Evolutionary conservation across 1,140 invertebrate species (phyloP).

Genomic region (Meteorus sp.): DNA sequence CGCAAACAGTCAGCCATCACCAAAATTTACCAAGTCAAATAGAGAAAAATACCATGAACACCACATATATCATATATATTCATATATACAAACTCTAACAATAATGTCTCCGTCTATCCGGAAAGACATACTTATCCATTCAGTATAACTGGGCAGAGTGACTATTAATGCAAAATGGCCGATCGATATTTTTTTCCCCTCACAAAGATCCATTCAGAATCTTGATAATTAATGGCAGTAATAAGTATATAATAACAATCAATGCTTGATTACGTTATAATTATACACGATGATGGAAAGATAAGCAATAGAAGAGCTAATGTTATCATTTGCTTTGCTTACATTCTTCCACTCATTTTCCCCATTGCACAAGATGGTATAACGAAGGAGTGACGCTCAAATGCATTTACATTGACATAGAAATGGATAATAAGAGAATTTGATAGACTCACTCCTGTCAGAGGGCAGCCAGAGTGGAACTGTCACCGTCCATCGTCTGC

Average conservation of each 20-base stretch:
- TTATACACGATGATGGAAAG: conserved; percentile 24
- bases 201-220: conserved; percentile 15
- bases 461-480: conserved; percentile 56
- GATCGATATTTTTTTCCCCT: too few species aligned
- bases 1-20: conserved; percentile 16
- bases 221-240: conserved; percentile 47
- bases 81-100: too few species aligned
- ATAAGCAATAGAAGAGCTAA: conserved; percentile 19
- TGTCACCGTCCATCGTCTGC: conserved; percentile 58
- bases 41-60: too few species aligned
- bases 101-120: too few species aligned
- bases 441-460: conserved; percentile 56
- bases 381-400: too few species aligned
- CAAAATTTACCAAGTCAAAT: neutral
- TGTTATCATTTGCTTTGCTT: conserved; percentile 16
- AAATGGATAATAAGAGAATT: conserved; percentile 29
- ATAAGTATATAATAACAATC: conserved; percentile 45
- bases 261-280: conserved; percentile 40
- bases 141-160: too few species aligned
- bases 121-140: too few species aligned
- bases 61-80: too few species aligned
- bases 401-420: conserved; percentile 13
- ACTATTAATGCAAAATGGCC: conserved; percentile 25
- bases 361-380: too few species aligned
- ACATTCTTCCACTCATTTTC: neutral